These are phyloP conservation scores for Hybognathus amarus DNA, from an alignment of 2,797 vertebrate genomes.

Conservation along the genomic window DNA sequence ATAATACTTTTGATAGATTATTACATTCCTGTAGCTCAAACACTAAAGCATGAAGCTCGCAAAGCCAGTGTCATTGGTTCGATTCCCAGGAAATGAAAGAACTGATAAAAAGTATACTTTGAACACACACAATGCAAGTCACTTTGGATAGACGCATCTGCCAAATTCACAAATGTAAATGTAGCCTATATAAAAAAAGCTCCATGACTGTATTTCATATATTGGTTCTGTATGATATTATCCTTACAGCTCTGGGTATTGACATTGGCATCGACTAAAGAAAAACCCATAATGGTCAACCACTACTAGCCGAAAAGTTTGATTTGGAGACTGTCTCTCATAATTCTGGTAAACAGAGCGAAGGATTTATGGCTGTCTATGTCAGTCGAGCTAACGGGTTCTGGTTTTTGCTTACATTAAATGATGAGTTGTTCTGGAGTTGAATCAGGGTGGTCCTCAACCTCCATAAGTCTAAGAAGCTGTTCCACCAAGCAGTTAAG, in stretches of 20 bases:
- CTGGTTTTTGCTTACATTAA: neutral
- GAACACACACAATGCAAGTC: neutral
- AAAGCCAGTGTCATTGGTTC: neutral
- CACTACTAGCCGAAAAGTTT: neutral
- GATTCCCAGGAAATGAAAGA: neutral
- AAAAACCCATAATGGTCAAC: neutral
- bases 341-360: slow-evolving; percentile 11
- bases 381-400: neutral
- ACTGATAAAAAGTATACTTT: neutral
- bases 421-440: slow-evolving; percentile 5
- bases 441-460: neutral
- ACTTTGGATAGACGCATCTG: neutral
- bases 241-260: neutral
- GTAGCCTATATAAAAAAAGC: too few species aligned
- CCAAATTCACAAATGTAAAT: too few species aligned
- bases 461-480: neutral
- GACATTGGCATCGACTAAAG: neutral
- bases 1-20: neutral
- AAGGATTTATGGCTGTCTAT: neutral
- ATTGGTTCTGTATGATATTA: neutral
- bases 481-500: neutral
- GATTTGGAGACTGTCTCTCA: neutral
- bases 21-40: neutral
- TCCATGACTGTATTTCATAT: neutral
- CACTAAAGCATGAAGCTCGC: neutral